Percentiles rank a stretch among this genome's conserved stretches.
These are phyloP conservation scores for Schizopygopsis pylzovi DNA, from an alignment of 2,797 vertebrate genomes.

Conservation along the genomic window DNA sequence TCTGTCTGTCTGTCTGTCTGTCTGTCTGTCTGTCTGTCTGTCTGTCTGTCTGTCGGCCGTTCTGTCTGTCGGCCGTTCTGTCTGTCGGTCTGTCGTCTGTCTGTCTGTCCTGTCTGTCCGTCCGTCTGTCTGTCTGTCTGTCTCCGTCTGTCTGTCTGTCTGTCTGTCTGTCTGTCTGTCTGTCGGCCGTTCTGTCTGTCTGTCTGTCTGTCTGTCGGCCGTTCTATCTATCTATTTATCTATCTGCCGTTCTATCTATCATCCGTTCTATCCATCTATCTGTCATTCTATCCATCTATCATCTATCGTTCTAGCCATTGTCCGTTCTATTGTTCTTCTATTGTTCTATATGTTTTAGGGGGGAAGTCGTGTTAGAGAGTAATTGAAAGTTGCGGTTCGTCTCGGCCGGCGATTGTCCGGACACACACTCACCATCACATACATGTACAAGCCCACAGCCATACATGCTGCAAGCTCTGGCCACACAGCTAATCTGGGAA, in stretches of 20 bases:
- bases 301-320: no score
- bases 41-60: no score
- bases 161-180: not conserved
- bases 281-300: no score
- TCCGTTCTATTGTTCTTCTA: no score
- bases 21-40: not conserved
- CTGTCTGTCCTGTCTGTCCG: not conserved
- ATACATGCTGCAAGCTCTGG: slow-evolving; percentile 18
- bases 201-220: not conserved
- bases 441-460: not conserved
- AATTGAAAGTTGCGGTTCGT: no score
- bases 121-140: not conserved
- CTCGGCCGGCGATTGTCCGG: no score
- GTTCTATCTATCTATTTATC: not conserved
- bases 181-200: not conserved
- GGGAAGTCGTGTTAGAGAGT: no score
- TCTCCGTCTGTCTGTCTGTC: no score
- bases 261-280: no score
- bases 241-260: not conserved
- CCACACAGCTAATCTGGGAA: slow-evolving; percentile 38
- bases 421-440: not conserved
- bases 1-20: not conserved
- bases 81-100: no score
- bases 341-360: no score
- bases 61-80: not conserved